Evolutionary conservation across 2,113 vertebrate species (phyloP).

Genomic region (Macaca nemestrina): DNA sequence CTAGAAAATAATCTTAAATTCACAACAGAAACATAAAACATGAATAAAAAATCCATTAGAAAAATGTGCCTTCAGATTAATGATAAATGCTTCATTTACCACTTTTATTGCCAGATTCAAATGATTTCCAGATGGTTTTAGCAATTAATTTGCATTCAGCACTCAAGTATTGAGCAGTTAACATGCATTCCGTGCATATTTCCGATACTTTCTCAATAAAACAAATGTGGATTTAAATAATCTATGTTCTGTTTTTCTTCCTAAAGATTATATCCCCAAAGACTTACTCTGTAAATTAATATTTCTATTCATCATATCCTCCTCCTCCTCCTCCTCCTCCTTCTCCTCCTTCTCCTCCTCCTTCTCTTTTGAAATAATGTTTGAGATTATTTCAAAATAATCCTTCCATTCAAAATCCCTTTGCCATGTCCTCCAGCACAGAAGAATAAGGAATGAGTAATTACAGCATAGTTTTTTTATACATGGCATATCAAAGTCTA

Average conservation of each 20-base stretch:
- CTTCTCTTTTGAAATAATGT: neutral
- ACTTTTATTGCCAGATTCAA: conserved; percentile 69
- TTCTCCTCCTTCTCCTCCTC: neutral
- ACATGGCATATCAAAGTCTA: neutral
- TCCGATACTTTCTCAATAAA: conserved; percentile 61
- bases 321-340: neutral
- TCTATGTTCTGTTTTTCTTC: conserved; percentile 55
- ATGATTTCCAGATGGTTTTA: conserved; percentile 66
- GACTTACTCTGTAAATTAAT: neutral
- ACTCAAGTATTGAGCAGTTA: conserved; percentile 51
- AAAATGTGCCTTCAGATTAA: conserved; percentile 62
- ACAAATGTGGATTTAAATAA: conserved; percentile 69
- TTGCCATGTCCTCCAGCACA: neutral
- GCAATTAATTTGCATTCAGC: conserved; percentile 69
- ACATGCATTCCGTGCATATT: conserved; percentile 38
- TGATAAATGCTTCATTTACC: conserved; percentile 72
- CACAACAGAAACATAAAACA: conserved; percentile 42
- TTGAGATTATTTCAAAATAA: neutral
- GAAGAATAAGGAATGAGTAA: neutral
- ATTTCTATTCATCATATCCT: conserved; percentile 6
- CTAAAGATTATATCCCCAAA: conserved; percentile 18
- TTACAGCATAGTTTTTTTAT: neutral
- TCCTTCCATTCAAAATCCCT: neutral
- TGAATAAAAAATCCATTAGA: conserved; percentile 63
- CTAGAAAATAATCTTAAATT: conserved; percentile 55